phyloP scores from a whole-genome alignment of 2,113 vertebrate species.

The Chloropsis hardwickii region DNA sequence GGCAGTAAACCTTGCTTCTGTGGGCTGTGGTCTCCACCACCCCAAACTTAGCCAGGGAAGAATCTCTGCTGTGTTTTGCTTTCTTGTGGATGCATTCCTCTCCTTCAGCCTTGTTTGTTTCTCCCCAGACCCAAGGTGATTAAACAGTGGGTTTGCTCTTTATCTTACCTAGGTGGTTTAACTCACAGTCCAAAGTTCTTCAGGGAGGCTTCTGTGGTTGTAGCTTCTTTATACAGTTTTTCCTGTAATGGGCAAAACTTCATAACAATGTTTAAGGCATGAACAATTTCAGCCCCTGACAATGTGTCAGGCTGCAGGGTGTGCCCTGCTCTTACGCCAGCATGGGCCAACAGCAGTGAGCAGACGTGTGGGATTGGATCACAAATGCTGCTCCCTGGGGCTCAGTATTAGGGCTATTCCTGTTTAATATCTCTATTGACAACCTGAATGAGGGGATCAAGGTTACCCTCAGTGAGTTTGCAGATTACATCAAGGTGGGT shows the following conservation, averaged over 20 bases:
- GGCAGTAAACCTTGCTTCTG: not conserved
- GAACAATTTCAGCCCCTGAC: not conserved
- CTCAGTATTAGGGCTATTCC: not conserved
- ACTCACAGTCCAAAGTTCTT: not conserved
- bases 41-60: not conserved
- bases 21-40: not conserved
- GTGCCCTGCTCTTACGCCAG: not conserved
- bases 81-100: not conserved
- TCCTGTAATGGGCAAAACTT: not conserved
- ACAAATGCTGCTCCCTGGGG: not conserved
- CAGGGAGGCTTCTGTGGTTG: not conserved
- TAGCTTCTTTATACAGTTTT: not conserved
- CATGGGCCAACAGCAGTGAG: not conserved
- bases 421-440: accelerated
- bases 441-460: not conserved
- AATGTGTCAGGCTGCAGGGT: not conserved
- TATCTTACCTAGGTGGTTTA: accelerated
- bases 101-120: not conserved
- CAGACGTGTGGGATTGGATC: not conserved
- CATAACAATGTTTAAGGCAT: not conserved
- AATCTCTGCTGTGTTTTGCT: not conserved
- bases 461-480: not conserved
- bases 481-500: not conserved
- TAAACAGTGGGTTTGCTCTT: not conserved
- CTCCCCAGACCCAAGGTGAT: not conserved